These are phyloP conservation scores for Tilapia sparmanii DNA, from an alignment of 2,113 vertebrate species.

Conservation along the genomic window DNA sequence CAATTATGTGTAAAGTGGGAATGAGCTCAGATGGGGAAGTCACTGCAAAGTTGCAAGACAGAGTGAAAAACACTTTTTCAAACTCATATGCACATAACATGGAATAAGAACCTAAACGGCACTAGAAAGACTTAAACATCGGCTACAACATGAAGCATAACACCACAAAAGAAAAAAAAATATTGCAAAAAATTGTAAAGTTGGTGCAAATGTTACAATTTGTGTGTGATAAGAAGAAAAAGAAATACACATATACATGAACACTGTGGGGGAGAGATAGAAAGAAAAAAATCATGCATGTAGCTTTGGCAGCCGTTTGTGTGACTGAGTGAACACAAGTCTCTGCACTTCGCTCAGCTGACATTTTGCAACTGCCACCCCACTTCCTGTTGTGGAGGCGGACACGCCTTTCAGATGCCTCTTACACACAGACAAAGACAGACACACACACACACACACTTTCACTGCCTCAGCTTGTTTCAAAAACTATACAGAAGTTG, in stretches of 20 bases:
- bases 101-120: background rate
- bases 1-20: background rate
- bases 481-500: background rate
- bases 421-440: background rate
- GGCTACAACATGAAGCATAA: background rate
- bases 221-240: background rate
- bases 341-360: conserved; percentile 11
- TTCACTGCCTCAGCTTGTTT: background rate
- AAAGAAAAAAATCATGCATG: background rate
- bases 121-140: background rate
- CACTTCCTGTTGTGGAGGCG: conserved; percentile 65
- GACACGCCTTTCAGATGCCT: background rate
- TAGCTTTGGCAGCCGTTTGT: background rate
- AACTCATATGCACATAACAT: background rate
- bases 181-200: background rate
- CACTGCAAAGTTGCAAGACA: background rate
- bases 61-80: background rate
- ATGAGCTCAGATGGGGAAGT: background rate
- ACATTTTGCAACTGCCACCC: conserved; percentile 52
- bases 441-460: background rate
- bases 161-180: background rate
- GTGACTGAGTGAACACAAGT: background rate
- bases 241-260: background rate
- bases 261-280: background rate
- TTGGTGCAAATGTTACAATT: background rate